Conservation (phyloP, 2,797 vertebrate genomes). For the Apogon hyalosoma region DNA sequence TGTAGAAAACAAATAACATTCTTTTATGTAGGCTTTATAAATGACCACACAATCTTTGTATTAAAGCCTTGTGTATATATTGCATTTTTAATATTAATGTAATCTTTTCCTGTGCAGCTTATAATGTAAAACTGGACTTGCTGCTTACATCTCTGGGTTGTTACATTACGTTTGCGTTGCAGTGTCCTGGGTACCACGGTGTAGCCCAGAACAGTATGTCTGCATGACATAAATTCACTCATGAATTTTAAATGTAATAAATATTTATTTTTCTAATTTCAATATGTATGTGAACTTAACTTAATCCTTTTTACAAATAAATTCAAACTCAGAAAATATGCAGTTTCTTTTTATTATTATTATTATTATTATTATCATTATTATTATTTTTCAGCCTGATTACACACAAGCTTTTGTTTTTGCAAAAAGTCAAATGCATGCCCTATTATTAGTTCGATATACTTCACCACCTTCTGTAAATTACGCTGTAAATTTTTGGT, state of each 20-base stretch:
- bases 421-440: not conserved
- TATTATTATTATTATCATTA: no score
- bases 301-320: constrained; percentile 70
- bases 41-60: constrained; percentile 62
- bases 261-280: constrained; percentile 80
- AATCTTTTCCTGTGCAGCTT: constrained; percentile 44
- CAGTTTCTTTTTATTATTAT: constrained; percentile 26
- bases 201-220: constrained; percentile 32
- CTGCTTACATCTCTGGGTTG: constrained; percentile 26
- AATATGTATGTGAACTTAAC: constrained; percentile 68
- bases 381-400: constrained; percentile 13
- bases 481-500: constrained; percentile 19
- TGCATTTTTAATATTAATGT: constrained; percentile 39
- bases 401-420: not conserved
- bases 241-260: constrained; percentile 66
- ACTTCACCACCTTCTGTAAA: constrained; percentile 5
- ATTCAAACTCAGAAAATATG: constrained; percentile 43
- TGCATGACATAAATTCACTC: constrained; percentile 61
- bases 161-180: constrained; percentile 42
- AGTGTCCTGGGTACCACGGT: constrained; percentile 40
- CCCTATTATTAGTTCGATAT: constrained; percentile 16
- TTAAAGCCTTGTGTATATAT: constrained; percentile 45
- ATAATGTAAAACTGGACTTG: constrained; percentile 25
- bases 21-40: constrained; percentile 51
- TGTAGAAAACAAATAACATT: constrained; percentile 47